phyloP scores from a whole-genome alignment of 2,113 vertebrate species.

The Silurus glanis region DNA sequence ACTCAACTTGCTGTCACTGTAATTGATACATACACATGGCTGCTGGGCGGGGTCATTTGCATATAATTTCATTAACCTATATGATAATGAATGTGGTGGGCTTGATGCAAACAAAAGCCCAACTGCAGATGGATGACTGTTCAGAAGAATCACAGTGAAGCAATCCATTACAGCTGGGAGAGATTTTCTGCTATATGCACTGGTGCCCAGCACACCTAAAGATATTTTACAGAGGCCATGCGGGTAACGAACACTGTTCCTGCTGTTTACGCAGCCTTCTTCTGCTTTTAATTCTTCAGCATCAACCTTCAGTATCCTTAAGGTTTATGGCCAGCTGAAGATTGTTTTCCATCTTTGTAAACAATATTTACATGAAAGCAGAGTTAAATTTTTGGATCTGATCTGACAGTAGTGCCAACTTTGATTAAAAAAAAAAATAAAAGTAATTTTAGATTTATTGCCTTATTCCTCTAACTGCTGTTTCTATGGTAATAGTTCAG shows the following conservation, averaged over 20 bases:
- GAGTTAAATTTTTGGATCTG: not conserved
- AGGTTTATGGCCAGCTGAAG: slow-evolving; percentile 11
- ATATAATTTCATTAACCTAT: slow-evolving; percentile 78
- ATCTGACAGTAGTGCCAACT: not conserved
- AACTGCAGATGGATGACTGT: slow-evolving; percentile 69
- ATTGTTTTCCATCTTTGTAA: not conserved
- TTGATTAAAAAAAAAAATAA: no score
- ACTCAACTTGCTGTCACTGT: slow-evolving; percentile 64
- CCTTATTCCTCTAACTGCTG: not conserved
- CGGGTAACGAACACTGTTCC: slow-evolving; percentile 38
- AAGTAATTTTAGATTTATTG: not conserved
- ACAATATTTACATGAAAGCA: not conserved
- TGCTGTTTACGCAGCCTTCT: slow-evolving; percentile 31
- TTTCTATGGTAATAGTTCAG: not conserved
- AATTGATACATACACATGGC: slow-evolving; percentile 74
- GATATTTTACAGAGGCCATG: slow-evolving; percentile 36
- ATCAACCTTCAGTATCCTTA: slow-evolving; percentile 12
- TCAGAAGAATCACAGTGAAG: slow-evolving; percentile 74
- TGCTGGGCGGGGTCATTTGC: slow-evolving; percentile 74
- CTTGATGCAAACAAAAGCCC: slow-evolving; percentile 71
- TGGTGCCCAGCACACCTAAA: slow-evolving; percentile 34
- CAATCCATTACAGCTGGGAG: slow-evolving; percentile 68
- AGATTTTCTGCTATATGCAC: slow-evolving; percentile 27
- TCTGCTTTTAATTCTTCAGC: slow-evolving; percentile 34
- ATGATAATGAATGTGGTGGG: slow-evolving; percentile 75